Base-by-base conservation (phyloP, 2,113 vertebrate genomes). In the Melanotaenia duboulayi region DNA sequence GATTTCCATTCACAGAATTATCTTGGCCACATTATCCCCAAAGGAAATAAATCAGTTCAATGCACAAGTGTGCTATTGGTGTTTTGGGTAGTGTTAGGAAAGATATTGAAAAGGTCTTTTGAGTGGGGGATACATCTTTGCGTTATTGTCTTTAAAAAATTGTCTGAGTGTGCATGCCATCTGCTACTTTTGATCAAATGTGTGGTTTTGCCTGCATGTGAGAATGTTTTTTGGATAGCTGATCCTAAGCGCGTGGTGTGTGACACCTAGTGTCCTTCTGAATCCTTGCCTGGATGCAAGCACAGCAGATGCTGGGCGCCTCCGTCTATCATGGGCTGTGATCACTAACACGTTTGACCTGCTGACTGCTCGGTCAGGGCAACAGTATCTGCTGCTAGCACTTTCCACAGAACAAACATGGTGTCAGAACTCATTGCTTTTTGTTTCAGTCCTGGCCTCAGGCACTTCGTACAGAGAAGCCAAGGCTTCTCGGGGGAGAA, bases 261-360 rank as follows among this genome's bases (percentile, higher is more conserved):
- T 24, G 64, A 55, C 48, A 61, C 23, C n/a, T 60, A 32, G 11
- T 72, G 87, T 64, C 90, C 86, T 89, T 89, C 74, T 62, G 51
- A 80, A 86, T 87, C 76, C 83, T 82, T 80, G 74, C 68, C 78
- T 78, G 67, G 63, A 66, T 84, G 83, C 87, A 83, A 84, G 81
- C 73, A 5, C 90, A 91, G 92, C 90, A 91, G 79, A 79, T 66
- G 67, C 58, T 37, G 55, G 88, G 79, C 77, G 74, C 81, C 86
- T 72, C 40, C 40, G 57, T 71, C 80, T 51, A 84, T 74, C 68
- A 64, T 63, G 55, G 37, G 7, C 56, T 19, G 14, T 76, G 82
- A 90, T 92, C 91, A 90, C 77, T 90, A 81, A 88, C 88, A 83
- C 83, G 13, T 86, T 88, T 90, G 85, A 87, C 85, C 85, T 85